These are phyloP conservation scores for Xenops minutus DNA, from an alignment of 2,797 vertebrate genomes.

Conservation along the genomic window DNA sequence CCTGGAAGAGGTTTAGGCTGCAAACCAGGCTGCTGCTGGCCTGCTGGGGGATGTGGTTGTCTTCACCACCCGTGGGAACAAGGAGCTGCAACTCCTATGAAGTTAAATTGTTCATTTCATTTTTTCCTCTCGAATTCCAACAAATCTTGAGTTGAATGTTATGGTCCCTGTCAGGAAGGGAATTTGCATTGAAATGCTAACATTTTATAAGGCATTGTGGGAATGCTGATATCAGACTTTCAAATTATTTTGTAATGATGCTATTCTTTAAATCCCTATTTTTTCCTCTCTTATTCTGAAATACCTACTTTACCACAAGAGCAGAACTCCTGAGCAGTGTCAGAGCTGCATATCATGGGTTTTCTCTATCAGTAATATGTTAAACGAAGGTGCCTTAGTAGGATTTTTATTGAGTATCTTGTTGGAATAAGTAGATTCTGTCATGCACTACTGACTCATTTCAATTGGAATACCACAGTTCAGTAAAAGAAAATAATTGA, in stretches of 20 bases:
- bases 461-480: slow-evolving; percentile 60
- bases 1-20: not conserved
- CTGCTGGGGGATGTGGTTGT: not conserved
- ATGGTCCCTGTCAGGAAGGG: not conserved
- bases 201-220: not conserved
- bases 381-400: slow-evolving; percentile 4
- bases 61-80: not conserved
- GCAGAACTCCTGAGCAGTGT: not conserved
- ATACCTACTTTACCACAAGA: not conserved
- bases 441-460: slow-evolving; percentile 60
- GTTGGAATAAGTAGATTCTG: slow-evolving; percentile 57
- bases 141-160: not conserved
- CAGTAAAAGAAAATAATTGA: slow-evolving; percentile 64
- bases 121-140: not conserved
- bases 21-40: not conserved
- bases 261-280: not conserved
- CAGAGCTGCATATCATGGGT: not conserved
- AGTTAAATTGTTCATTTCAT: not conserved
- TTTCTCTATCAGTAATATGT: not conserved
- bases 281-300: not conserved
- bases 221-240: not conserved
- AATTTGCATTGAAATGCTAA: not conserved
- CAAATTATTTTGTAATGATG: not conserved
- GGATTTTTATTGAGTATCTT: slow-evolving; percentile 48
- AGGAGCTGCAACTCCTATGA: not conserved